Evolutionary conservation across 1,140 invertebrate species (phyloP), one percentile per base, ranked within the genome.

Genomic region (Drosophila gunungcola): DNA sequence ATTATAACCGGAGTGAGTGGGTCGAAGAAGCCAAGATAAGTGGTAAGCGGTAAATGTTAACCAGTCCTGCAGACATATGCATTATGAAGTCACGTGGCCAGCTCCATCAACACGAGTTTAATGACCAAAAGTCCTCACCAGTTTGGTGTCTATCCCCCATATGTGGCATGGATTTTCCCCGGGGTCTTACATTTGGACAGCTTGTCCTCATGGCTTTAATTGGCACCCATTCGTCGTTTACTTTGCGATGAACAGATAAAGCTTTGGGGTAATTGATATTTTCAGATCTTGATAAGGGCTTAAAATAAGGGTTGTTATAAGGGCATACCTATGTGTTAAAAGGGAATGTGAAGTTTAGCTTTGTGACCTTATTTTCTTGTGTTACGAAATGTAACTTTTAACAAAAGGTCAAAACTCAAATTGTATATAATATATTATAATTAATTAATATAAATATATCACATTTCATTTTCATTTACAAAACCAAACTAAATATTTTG

Each of bases 51-150:
- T 75, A 76, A 75, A 76, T 67, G 73, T 39, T 74, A 16, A 39
- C 51, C 51, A 42, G 70, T 56, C 57, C 32, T 76, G 62, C 62
- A 75, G 72, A 75, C 73, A 78, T 70, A 69, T 77, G 73, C 73
- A 75, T 55, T 60, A 76, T 52, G 39, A 32, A 60, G 73, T 78
- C 74, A 77, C 73, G 74, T 78, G 74, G 69, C 74, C 74, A 45
- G 56, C 29, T 45, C 74, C 73, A 76, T 62, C 70, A 74, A 53
- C 62, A 53, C 32, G 32, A 25, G 41, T 36, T 49, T 70, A 72
- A 70, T 72, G 52, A 49, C 68, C 43, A 49, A 72, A 57, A 49
- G 51, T 57, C 65, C 68, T 25, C 21, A 36, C 29, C 54, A 49
- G 13, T 56, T 39, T 39, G 29, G 29, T 32, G 29, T 32, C 29